Conservation (phyloP, 1,140 invertebrate species). For the Danaus plexippus region DNA sequence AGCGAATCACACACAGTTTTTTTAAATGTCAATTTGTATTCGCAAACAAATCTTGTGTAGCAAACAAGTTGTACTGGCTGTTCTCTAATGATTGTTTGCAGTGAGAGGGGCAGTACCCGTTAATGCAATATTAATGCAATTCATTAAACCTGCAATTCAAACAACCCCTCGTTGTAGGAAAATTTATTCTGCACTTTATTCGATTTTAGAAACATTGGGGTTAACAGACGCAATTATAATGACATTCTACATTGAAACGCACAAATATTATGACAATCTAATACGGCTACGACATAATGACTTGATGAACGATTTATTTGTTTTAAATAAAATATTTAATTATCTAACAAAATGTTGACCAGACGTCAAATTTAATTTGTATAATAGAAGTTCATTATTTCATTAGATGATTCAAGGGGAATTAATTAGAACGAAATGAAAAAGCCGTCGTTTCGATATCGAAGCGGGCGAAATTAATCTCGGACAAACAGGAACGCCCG, state of each 20-base stretch:
- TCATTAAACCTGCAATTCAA: conserved; percentile 72
- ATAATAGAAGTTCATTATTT: too few species aligned
- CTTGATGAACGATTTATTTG: too few species aligned
- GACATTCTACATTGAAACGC: not conserved
- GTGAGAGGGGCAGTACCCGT: conserved; percentile 43
- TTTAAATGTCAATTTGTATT: conserved; percentile 65
- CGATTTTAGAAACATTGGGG: conserved; percentile 21
- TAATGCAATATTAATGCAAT: conserved; percentile 74
- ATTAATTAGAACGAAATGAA: not conserved
- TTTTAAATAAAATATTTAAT: not conserved
- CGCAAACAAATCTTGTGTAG: conserved; percentile 57
- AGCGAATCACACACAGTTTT: conserved; percentile 13
- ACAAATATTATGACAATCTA: conserved; percentile 2
- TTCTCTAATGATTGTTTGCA: conserved; percentile 66
- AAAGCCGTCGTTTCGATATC: conserved; percentile 20
- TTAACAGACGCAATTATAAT: conserved; percentile 7
- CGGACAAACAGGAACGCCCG: conserved; percentile 51
- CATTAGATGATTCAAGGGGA: conserved; percentile 1
- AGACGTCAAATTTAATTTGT: too few species aligned
- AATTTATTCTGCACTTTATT: conserved; percentile 28
- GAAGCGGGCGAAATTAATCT: conserved; percentile 53
- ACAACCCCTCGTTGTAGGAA: conserved; percentile 35
- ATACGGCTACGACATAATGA: not conserved
- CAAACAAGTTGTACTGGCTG: conserved; percentile 44
- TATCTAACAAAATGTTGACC: too few species aligned